Evolutionary conservation across 1,140 invertebrate species (phyloP).

Genomic region (Zaprionus africanus): DNA sequence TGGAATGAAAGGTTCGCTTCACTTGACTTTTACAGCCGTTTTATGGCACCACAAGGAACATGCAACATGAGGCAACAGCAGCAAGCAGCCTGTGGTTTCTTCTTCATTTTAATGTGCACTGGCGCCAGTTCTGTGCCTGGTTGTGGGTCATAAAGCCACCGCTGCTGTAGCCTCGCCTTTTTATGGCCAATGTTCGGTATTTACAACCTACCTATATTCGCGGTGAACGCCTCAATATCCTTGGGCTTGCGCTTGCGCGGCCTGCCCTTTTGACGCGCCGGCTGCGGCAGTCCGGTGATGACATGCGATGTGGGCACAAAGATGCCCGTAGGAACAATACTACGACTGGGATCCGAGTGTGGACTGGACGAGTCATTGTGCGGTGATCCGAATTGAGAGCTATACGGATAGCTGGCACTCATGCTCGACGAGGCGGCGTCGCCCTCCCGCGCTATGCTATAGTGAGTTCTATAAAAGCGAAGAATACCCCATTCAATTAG

Average conservation of each 20-base stretch:
- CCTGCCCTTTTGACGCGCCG: conserved; percentile 94
- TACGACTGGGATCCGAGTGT: conserved; percentile 79
- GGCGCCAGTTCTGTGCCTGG: conserved; percentile 51
- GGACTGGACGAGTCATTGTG: conserved; percentile 84
- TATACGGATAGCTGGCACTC: conserved; percentile 87
- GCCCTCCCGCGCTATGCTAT: conserved; percentile 88
- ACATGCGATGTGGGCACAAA: conserved; percentile 81
- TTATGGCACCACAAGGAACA: conserved; percentile 30
- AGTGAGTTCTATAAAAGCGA: conserved; percentile 88
- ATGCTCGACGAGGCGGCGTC: conserved; percentile 88
- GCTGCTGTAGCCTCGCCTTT: conserved; percentile 33
- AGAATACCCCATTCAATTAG: conserved; percentile 3
- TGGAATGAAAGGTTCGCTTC: neutral
- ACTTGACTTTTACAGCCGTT: conserved; percentile 24
- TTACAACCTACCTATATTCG: conserved; percentile 87
- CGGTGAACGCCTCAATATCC: conserved; percentile 93
- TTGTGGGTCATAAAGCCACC: conserved; percentile 49
- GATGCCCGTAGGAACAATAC: conserved; percentile 84
- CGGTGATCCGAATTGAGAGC: conserved; percentile 83
- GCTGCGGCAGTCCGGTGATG: conserved; percentile 85
- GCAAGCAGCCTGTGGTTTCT: conserved; percentile 31
- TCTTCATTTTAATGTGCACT: conserved; percentile 33
- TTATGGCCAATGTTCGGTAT: conserved; percentile 38
- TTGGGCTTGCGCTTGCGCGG: conserved; percentile 96
- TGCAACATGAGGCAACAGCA: conserved; percentile 39